Conservation (phyloP, 2,797 vertebrate genomes). For the Protonibea diacanthus region DNA sequence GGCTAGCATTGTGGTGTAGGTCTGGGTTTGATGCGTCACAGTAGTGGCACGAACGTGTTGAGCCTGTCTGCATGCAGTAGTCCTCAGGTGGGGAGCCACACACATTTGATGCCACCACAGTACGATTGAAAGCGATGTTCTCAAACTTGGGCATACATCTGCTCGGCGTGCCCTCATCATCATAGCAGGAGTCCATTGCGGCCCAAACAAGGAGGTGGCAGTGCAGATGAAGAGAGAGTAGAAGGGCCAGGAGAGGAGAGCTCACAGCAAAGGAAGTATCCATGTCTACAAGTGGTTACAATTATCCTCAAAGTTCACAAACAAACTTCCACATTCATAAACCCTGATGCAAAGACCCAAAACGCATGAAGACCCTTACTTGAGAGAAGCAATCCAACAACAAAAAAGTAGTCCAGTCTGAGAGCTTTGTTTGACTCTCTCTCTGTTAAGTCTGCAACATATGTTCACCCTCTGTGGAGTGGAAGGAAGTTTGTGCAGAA, state of each 20-base stretch:
- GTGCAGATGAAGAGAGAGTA: slow-evolving; percentile 61
- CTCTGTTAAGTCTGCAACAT: slow-evolving; percentile 70
- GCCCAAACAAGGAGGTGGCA: slow-evolving; percentile 52
- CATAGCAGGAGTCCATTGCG: slow-evolving; percentile 88
- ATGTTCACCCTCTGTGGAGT: slow-evolving; percentile 77
- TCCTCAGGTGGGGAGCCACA: slow-evolving; percentile 92
- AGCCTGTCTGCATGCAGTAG: slow-evolving; percentile 93
- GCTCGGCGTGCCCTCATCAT: slow-evolving; percentile 79
- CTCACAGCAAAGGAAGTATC: slow-evolving; percentile 66
- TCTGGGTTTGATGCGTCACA: slow-evolving; percentile 84
- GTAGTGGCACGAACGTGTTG: slow-evolving; percentile 86
- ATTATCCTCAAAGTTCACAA: slow-evolving; percentile 37
- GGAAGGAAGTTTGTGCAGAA: slow-evolving; percentile 74
- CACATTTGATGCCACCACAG: slow-evolving; percentile 84
- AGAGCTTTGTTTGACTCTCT: slow-evolving; percentile 45
- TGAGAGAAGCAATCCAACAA: slow-evolving; percentile 46
- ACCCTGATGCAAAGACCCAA: slow-evolving; percentile 26
- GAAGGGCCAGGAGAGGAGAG: slow-evolving; percentile 52
- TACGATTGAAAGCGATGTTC: slow-evolving; percentile 90
- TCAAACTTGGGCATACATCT: slow-evolving; percentile 93
- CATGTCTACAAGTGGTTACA: slow-evolving; percentile 59
- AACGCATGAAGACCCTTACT: slow-evolving; percentile 42
- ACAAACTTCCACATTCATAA: slow-evolving; percentile 30
- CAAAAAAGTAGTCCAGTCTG: slow-evolving; percentile 36
- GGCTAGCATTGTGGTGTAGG: slow-evolving; percentile 87